These are phyloP conservation scores for Flexamia atlantica DNA, from an alignment of 2,888 invertebrate genomes.

Conservation along the genomic window DNA sequence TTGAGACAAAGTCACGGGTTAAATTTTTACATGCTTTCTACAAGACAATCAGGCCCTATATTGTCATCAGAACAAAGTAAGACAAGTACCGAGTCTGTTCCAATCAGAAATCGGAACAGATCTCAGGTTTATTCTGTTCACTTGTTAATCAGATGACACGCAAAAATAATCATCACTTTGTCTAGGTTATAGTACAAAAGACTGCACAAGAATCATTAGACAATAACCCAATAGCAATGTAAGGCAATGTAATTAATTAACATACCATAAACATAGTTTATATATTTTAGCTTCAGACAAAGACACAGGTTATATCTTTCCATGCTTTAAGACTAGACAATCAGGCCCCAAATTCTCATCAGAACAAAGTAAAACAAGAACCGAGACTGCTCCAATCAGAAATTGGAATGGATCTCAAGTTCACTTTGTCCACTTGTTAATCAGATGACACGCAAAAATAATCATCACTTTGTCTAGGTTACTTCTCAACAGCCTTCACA, in stretches of 20 bases:
- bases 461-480: constrained; percentile 43
- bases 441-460: constrained; percentile 55
- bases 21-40: not conserved
- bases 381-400: not conserved
- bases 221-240: too few species aligned
- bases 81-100: not conserved
- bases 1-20: too few species aligned
- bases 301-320: too few species aligned
- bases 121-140: not conserved
- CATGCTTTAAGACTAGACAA: not conserved
- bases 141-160: constrained; percentile 50
- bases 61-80: not conserved
- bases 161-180: constrained; percentile 50
- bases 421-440: not conserved
- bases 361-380: not conserved
- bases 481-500: not conserved
- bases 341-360: constrained; percentile 21
- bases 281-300: too few species aligned
- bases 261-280: too few species aligned
- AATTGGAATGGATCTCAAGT: not conserved
- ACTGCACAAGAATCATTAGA: not conserved
- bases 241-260: too few species aligned
- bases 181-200: not conserved
- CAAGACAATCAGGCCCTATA: constrained; percentile 20
- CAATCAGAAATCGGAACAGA: not conserved